Evolutionary conservation across 2,888 invertebrate species (phyloP).

Genomic region (Gibbula magus): DNA sequence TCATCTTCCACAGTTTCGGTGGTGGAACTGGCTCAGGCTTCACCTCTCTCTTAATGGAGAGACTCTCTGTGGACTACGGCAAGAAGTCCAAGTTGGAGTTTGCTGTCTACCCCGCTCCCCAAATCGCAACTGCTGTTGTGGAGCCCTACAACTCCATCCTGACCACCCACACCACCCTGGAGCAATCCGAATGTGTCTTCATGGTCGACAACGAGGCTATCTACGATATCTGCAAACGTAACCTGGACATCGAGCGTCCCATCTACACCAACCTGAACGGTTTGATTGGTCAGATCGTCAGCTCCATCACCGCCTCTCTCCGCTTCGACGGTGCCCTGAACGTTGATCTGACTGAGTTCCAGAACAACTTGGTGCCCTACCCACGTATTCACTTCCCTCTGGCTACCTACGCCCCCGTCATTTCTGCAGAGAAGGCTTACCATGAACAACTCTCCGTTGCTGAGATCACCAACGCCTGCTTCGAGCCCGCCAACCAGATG

Average conservation of each 20-base stretch:
- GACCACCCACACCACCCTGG: constrained; percentile 94
- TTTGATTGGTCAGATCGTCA: constrained; percentile 90
- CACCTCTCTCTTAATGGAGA: constrained; percentile 90
- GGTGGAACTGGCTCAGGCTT: constrained; percentile 81
- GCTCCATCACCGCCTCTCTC: constrained; percentile 76
- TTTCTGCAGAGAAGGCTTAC: constrained; percentile 94
- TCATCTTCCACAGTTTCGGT: constrained; percentile 78
- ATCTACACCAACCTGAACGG: constrained; percentile 93
- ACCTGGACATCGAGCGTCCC: constrained; percentile 88
- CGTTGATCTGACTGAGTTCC: constrained; percentile 77
- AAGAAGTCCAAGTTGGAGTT: constrained; percentile 78
- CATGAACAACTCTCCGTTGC: constrained; percentile 85
- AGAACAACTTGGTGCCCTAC: constrained; percentile 80
- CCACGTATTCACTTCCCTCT: constrained; percentile 93
- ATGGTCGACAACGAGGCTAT: constrained; percentile 96
- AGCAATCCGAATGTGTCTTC: constrained; percentile 97
- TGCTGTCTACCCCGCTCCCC: constrained; percentile 92
- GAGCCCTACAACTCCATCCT: constrained; percentile 97
- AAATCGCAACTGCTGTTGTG: constrained; percentile 87
- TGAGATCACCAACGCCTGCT: constrained; percentile 90
- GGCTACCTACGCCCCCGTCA: constrained; percentile 90
- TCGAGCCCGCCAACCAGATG: constrained; percentile 71
- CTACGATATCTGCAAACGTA: constrained; percentile 88
- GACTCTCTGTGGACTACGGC: constrained; percentile 87
- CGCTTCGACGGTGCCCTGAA: constrained; percentile 77